phyloP scores from a whole-genome alignment of 2,797 vertebrate genomes.

The Delichon dasypus region DNA sequence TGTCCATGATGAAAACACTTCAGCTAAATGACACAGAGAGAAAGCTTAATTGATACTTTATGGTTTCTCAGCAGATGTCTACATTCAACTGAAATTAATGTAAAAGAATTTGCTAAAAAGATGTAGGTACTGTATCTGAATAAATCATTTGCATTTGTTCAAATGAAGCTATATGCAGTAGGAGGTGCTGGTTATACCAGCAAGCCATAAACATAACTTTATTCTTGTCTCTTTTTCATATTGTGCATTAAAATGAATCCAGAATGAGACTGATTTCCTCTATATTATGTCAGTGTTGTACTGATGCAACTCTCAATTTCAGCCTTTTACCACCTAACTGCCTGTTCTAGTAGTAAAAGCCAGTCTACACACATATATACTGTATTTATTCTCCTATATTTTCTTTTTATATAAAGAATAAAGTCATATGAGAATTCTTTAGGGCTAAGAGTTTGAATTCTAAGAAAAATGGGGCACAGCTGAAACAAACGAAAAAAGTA shows the following conservation, averaged over 20 bases:
- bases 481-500: background rate
- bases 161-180: conserved; percentile 2
- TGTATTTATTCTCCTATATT: background rate
- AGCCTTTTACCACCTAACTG: background rate
- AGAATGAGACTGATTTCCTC: background rate
- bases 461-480: background rate
- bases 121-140: conserved; percentile 16
- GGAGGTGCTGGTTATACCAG: conserved; percentile 9
- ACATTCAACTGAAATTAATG: conserved; percentile 38
- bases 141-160: conserved; percentile 32
- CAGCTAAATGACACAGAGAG: conserved; percentile 44
- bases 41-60: conserved; percentile 59
- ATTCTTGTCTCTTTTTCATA: conserved; percentile 1
- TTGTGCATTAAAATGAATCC: background rate
- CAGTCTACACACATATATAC: background rate
- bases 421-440: background rate
- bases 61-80: conserved; percentile 53
- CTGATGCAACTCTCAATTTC: conserved; percentile 11
- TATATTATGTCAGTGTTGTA: background rate
- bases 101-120: conserved; percentile 37
- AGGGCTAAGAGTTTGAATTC: background rate
- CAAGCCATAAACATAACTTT: conserved; percentile 19
- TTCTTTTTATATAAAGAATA: background rate
- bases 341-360: background rate
- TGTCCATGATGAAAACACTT: conserved; percentile 51